Base-by-base conservation (phyloP, 2,888 invertebrate species). In the Melanostoma mellinum region DNA sequence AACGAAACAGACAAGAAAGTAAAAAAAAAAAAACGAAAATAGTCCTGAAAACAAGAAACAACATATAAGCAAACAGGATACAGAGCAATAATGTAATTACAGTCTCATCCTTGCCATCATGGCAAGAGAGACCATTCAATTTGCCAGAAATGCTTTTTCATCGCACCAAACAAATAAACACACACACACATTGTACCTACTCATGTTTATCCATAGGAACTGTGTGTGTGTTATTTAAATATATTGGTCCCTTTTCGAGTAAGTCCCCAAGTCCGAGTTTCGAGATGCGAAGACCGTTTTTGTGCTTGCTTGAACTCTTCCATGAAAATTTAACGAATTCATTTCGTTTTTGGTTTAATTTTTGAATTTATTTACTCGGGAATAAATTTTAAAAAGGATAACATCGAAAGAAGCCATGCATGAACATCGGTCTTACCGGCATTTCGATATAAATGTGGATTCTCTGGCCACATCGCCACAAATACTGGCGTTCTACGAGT, bases 371-470 rank as follows among this genome's bases (percentile, higher is more conserved):
- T 82, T 82, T 82, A 82, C 73, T 82, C 73, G 58, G 78, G 82
- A 78, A 82, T 82, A 82, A 78, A 82, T 82, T 82, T 78, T 69
- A 73, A 82, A 20, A 82, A 74, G 82, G 82, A 82, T 84, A 84
- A 67, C 69, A 79, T 79, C 69, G 75, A 84, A 61, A 50, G 79
- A 84, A 84, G 53, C 61, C 79, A 84, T 84, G 84, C 84, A 79
- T 84, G 71, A 84, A 75, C 60, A 61, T 79, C 52, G 69, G 71
- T 79, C 71, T 79, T 75, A 61, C 53, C 48, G 76, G 67, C 53
- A 63, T 71, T 55, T 74, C 58, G 48, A 69, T 65, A 65, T 20
- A 20, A 20, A 20, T 20, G 20, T 46, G 35, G 36, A 53, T 46
- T 67, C 73, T 42, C 63, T 52, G 65, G 53, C 60, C 68, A 52